Evolutionary conservation across 2,888 invertebrate species (phyloP), one percentile per base, ranked within the genome.

Genomic region (Oligia strigilis): DNA sequence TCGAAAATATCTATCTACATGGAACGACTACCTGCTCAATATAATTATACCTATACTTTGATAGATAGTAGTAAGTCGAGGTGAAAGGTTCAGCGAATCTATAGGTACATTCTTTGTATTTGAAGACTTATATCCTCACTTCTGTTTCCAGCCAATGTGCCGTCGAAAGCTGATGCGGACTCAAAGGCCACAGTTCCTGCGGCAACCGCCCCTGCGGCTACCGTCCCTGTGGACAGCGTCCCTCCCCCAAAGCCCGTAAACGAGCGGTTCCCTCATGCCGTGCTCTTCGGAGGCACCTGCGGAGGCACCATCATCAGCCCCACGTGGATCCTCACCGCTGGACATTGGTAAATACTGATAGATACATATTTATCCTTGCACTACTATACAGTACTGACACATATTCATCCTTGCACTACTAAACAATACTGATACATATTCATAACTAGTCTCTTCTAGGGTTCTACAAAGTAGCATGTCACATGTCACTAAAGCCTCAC

Each of bases 291-390:
- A 69, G 92, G 93, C 69, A 95, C 95, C 65, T 97, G 97, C 84
- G 97, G 97, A 2, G 97, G 97, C 29, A 93, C 96, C 85, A 96
- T 97, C 91, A 95, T 97, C 89, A 93, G 95, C 88, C 91, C 93
- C 64, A 95, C 85, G 13, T 97, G 97, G 97, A 81, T 97, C 62
- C 93, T 97, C 71, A 94, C 95, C 2, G 96, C 97, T 66, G 97
- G 92, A 0, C 96, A 97, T 89, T 96, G 96, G 96, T 96, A 90
- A 85, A 88, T 89, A 77, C 29, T 43, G 3, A 36, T 76, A 58
- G 3, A 36, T 76, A 58, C 6, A 36, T 36, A 74, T 9, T 14
- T 43, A 43, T 71, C 62, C 23, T 52, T 40, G 40, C 40, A 40
- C 40, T 40, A 40, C 40, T 40, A 40, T 40, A 40, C 4, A 40